Conservation (phyloP, 64 coral and sea anemone genomes). For the Actinia tenebrosa region DNA sequence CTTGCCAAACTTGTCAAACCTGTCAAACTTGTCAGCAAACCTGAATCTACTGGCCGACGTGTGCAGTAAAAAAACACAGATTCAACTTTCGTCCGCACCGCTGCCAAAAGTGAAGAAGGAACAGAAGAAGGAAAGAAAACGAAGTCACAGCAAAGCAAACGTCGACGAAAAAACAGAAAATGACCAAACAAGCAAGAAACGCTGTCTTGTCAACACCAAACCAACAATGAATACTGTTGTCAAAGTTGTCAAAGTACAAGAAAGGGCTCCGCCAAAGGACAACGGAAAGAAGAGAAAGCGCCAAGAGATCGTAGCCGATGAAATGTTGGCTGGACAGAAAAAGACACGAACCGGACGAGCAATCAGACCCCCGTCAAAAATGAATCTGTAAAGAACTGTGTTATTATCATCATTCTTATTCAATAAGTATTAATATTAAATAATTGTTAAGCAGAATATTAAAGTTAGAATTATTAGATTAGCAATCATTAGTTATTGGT, state of each 20-base stretch:
- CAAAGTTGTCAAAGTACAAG: background rate
- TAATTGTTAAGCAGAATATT: background rate
- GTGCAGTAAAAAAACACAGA: background rate
- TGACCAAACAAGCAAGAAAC: background rate
- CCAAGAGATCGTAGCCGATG: background rate
- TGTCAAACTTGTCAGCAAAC: background rate
- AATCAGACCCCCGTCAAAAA: background rate
- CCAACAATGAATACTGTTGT: background rate
- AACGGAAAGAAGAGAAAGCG: conserved; percentile 1
- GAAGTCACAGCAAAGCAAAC: background rate
- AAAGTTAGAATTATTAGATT: background rate
- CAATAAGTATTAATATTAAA: background rate
- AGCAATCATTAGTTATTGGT: background rate
- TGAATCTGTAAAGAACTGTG: background rate
- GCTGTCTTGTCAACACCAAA: background rate
- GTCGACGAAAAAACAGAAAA: background rate
- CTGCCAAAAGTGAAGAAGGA: background rate
- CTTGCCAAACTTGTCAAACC: background rate
- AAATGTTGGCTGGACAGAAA: background rate
- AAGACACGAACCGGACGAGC: background rate
- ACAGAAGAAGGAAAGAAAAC: background rate
- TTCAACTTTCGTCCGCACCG: background rate
- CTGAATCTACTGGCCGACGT: background rate
- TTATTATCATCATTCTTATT: background rate
- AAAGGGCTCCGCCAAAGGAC: background rate